Evolutionary conservation across 2,888 invertebrate species (phyloP).

Genomic region (Xestia xanthographa): DNA sequence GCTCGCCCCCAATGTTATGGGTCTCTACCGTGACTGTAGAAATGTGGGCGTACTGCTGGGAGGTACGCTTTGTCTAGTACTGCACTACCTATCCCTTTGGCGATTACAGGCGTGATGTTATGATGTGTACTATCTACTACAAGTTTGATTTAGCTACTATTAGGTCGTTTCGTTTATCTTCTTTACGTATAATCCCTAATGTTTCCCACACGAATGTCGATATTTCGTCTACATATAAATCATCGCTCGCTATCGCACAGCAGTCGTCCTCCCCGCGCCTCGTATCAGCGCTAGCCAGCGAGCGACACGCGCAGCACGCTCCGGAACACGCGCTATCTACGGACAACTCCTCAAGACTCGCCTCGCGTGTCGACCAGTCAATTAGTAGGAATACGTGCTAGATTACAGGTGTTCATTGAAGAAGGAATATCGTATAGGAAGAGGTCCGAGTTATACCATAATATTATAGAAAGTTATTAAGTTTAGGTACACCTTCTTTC

Average conservation of each 20-base stretch:
- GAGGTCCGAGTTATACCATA: background rate
- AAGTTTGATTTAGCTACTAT: background rate
- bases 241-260: conserved; percentile 15
- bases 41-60: too few relatives aligned
- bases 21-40: too few relatives aligned
- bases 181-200: background rate
- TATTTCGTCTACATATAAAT: conserved; percentile 28
- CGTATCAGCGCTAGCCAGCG: conserved; percentile 32
- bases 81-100: background rate
- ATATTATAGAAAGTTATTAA: background rate
- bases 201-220: conserved; percentile 18
- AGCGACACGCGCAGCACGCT: conserved; percentile 3
- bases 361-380: conserved; percentile 13
- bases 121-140: background rate
- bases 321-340: conserved; percentile 27
- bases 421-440: background rate
- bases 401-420: conserved; percentile 31
- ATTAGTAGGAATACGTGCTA: conserved; percentile 28
- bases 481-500: background rate
- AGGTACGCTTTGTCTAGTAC: background rate
- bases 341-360: conserved; percentile 1
- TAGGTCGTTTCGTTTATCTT: background rate
- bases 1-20: background rate
- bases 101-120: background rate
- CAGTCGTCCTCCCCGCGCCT: conserved; percentile 16